phyloP scores from a whole-genome alignment of 2,113 vertebrate genomes.

The Lasiurus borealis region DNA sequence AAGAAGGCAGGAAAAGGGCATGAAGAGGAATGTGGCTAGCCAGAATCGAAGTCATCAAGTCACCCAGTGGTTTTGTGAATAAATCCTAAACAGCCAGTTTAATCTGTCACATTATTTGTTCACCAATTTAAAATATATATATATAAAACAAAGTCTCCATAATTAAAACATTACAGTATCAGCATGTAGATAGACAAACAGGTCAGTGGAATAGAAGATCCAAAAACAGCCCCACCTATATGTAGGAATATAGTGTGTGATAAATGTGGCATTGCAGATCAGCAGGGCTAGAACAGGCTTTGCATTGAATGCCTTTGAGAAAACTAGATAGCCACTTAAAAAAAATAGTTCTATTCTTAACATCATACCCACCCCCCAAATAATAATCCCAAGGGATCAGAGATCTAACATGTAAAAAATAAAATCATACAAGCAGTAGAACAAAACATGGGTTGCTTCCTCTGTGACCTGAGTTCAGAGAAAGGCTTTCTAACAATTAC shows the following conservation, averaged over 20 bases:
- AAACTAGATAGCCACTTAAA: background rate
- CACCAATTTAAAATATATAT: background rate
- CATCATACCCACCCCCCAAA: background rate
- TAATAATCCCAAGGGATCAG: background rate
- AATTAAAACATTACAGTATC: background rate
- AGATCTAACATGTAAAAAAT: background rate
- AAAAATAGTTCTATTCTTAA: background rate
- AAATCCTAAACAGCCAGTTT: background rate
- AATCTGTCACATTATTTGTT: background rate
- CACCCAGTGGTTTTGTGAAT: background rate
- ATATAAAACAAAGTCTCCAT: background rate
- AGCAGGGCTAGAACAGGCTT: background rate
- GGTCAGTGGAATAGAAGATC: background rate
- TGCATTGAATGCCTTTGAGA: background rate
- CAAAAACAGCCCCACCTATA: background rate
- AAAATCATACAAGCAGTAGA: background rate
- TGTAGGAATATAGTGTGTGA: background rate
- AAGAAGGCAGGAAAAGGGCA: background rate
- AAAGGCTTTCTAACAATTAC: slow-evolving; percentile 6
- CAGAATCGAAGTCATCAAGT: no score
- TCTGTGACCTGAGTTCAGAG: background rate
- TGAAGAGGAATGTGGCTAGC: background rate
- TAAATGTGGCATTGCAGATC: background rate
- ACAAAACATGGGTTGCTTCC: background rate
- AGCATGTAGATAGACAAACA: background rate